phyloP scores from a whole-genome alignment of 2,888 invertebrate species.

The Mystacides longicornis region DNA sequence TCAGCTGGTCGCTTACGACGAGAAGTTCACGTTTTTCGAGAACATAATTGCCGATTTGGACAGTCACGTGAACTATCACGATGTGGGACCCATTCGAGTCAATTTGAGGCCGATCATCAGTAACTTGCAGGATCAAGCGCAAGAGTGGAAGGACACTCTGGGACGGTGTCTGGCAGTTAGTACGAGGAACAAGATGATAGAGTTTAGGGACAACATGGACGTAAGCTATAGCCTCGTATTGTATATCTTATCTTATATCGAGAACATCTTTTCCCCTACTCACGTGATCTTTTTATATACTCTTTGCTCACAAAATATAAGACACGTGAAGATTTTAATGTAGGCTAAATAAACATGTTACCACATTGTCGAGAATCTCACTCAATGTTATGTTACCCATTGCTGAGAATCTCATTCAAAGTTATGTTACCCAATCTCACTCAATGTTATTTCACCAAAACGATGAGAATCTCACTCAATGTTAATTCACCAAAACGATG shows the following conservation, averaged over 20 bases:
- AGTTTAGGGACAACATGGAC: conserved; percentile 62
- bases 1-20: conserved; percentile 60
- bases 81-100: conserved; percentile 64
- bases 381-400: too few species aligned
- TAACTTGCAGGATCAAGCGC: conserved; percentile 64
- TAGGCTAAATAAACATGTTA: too few species aligned
- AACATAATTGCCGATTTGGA: conserved; percentile 63
- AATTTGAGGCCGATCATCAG: conserved; percentile 65
- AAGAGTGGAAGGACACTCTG: conserved; percentile 70
- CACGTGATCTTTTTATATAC: background rate
- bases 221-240: conserved; percentile 36
- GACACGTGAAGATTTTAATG: too few species aligned
- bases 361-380: too few species aligned
- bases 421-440: too few species aligned
- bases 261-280: background rate
- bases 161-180: conserved; percentile 61
- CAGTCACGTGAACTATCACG: conserved; percentile 50
- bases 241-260: background rate
- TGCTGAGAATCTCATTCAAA: too few species aligned
- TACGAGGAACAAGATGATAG: conserved; percentile 59
- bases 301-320: too few species aligned
- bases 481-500: too few species aligned
- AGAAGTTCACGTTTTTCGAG: conserved; percentile 78
- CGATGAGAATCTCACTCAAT: too few species aligned
- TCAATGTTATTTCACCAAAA: too few species aligned